Evolutionary conservation across 2,113 vertebrate genomes (phyloP).

Genomic region (Zosterops hypoxanthus): DNA sequence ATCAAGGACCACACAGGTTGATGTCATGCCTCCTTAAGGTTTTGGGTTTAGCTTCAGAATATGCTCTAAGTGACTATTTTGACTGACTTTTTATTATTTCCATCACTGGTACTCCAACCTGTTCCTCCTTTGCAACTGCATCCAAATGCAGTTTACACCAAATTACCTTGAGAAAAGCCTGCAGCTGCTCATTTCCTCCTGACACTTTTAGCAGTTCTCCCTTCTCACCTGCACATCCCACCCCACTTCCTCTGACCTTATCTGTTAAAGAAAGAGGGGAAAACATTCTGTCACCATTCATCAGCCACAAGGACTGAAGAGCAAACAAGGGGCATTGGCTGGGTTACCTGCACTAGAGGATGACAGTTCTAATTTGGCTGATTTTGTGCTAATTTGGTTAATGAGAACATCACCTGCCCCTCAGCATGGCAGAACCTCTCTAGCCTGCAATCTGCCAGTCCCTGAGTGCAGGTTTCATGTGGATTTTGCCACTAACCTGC

Average conservation of each 20-base stretch:
- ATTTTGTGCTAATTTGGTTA: neutral
- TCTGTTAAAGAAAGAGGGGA: neutral
- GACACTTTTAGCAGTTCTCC: neutral
- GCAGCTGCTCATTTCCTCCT: neutral
- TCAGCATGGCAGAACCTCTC: neutral
- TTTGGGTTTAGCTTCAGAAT: neutral
- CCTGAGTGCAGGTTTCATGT: rapidly evolving
- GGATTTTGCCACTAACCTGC: neutral
- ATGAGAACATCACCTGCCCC: neutral
- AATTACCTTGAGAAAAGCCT: neutral
- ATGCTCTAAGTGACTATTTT: neutral
- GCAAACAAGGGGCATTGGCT: neutral
- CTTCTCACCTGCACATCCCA: neutral
- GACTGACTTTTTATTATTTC: neutral
- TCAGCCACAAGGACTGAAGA: neutral
- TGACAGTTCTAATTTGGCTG: too few species aligned
- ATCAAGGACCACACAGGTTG: neutral
- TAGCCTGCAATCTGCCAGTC: neutral
- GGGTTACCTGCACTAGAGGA: neutral
- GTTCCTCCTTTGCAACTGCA: neutral
- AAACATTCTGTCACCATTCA: neutral
- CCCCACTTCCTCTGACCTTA: neutral
- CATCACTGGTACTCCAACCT: neutral
- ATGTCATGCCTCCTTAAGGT: neutral
- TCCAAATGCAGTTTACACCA: neutral